A percentile compares a stretch with the other conserved stretches of the same genome.
phyloP scores from a whole-genome alignment of 2,797 vertebrate genomes.

The Danionella dracula region DNA sequence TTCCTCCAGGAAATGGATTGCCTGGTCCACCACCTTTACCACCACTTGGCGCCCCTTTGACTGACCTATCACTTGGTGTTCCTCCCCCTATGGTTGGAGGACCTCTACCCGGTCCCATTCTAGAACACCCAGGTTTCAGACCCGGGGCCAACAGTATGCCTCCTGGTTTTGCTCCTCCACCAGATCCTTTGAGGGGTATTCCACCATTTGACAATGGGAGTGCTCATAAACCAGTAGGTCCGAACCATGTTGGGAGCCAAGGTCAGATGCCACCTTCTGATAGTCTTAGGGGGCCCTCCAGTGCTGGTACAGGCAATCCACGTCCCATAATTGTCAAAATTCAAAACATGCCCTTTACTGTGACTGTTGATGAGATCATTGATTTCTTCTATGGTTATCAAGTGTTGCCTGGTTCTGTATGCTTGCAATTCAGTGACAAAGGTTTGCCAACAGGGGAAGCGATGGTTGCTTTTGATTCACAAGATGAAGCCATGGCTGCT shows the following conservation, averaged over 20 bases:
- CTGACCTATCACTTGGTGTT: conserved; percentile 74
- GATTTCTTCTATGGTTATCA: conserved; percentile 99
- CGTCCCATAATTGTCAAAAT: conserved; percentile 95
- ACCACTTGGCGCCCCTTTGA: conserved; percentile 80
- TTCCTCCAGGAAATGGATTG: conserved; percentile 80
- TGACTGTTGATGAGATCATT: conserved; percentile 95
- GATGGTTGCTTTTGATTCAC: conserved; percentile 98
- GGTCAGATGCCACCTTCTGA: conserved; percentile 74
- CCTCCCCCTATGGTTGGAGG: conserved; percentile 79
- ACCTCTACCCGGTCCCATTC: conserved; percentile 75
- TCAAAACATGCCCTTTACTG: conserved; percentile 98
- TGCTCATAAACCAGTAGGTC: conserved; percentile 69
- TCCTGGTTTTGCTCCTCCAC: conserved; percentile 70
- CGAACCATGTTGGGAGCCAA: conserved; percentile 68
- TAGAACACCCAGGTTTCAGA: conserved; percentile 86
- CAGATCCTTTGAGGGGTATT: conserved; percentile 70
- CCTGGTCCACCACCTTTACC: conserved; percentile 87
- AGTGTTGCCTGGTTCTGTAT: conserved; percentile 92
- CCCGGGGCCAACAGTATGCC: conserved; percentile 74
- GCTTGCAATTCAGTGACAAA: conserved; percentile 94
- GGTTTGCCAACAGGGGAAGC: conserved; percentile 96
- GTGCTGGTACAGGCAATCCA: conserved; percentile 76
- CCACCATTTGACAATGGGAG: conserved; percentile 75
- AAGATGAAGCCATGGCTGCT: conserved; percentile 91
- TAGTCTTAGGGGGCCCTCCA: conserved; percentile 74